Percentiles rank a stretch among this genome's conserved stretches.
Conservation (phyloP, 2,888 invertebrate genomes). For the Epistrophella euchroma region DNA sequence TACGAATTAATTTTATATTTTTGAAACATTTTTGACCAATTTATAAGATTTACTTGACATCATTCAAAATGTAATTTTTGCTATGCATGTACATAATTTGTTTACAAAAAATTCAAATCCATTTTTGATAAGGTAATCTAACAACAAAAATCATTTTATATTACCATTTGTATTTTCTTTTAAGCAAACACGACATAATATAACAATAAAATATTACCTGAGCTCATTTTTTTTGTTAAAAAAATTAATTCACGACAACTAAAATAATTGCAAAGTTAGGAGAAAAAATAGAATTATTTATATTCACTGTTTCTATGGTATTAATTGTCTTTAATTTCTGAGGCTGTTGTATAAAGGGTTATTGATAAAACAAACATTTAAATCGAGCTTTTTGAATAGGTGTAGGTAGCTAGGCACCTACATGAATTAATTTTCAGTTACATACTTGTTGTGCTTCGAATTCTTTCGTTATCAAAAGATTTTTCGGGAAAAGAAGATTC, state of each 20-base stretch:
- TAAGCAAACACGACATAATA: background rate
- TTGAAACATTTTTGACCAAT: background rate
- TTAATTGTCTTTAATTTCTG: background rate
- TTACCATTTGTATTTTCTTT: background rate
- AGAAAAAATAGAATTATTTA: background rate
- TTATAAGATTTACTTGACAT: background rate
- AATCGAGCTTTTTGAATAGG: too few relatives aligned
- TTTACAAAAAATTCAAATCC: background rate
- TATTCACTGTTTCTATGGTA: background rate
- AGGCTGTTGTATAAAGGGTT: background rate
- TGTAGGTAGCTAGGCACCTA: too few relatives aligned
- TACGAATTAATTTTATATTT: too few relatives aligned
- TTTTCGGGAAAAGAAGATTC: too few relatives aligned
- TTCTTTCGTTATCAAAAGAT: too few relatives aligned
- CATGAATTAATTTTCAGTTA: background rate
- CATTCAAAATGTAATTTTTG: too few relatives aligned
- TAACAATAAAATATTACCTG: constrained; percentile 6
- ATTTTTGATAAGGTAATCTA: too few relatives aligned
- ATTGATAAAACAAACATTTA: background rate
- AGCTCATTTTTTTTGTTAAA: background rate
- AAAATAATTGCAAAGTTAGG: background rate
- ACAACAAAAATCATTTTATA: background rate
- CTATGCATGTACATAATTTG: background rate
- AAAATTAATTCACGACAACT: background rate
- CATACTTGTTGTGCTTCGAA: background rate